Evolutionary conservation across 2,113 vertebrate species (phyloP).

Genomic region (Zootoca vivipara): DNA sequence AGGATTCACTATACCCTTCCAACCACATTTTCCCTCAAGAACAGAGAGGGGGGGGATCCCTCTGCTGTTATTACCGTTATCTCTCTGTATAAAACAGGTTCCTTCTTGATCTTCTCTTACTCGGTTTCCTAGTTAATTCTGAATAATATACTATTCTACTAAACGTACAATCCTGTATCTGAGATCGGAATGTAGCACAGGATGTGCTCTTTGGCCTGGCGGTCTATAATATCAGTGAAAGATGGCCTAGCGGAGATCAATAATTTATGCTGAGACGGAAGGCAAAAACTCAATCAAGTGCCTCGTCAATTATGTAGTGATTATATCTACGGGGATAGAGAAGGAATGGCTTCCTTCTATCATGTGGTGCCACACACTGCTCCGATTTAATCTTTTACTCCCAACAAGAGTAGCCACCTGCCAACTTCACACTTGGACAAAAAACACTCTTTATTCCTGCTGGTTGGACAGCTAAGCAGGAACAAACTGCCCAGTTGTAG

Average conservation of each 20-base stretch:
- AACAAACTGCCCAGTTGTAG: neutral
- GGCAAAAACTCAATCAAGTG: conserved; percentile 1
- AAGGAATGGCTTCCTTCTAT: neutral
- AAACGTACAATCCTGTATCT: neutral
- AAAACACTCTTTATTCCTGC: neutral
- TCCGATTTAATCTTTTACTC: neutral
- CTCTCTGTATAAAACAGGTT: neutral
- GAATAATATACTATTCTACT: neutral
- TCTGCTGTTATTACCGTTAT: neutral
- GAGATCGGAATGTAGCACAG: neutral
- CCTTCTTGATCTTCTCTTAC: conserved; percentile 14
- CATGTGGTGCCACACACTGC: neutral
- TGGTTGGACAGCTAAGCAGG: neutral
- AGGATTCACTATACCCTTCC: neutral
- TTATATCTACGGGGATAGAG: neutral
- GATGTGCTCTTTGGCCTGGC: conserved; percentile 8
- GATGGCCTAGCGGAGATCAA: conserved; percentile 16
- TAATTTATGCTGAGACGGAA: neutral
- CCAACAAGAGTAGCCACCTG: neutral
- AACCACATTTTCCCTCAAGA: neutral
- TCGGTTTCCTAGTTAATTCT: conserved; percentile 8
- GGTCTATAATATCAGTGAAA: conserved; percentile 18
- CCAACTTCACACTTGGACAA: neutral
- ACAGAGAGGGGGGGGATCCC: neutral
- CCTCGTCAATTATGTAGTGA: neutral